Percentiles rank a stretch among this genome's conserved stretches.
Evolutionary conservation across 2,113 vertebrate genomes (phyloP).

Genomic region (Gorsachius goisagi): DNA sequence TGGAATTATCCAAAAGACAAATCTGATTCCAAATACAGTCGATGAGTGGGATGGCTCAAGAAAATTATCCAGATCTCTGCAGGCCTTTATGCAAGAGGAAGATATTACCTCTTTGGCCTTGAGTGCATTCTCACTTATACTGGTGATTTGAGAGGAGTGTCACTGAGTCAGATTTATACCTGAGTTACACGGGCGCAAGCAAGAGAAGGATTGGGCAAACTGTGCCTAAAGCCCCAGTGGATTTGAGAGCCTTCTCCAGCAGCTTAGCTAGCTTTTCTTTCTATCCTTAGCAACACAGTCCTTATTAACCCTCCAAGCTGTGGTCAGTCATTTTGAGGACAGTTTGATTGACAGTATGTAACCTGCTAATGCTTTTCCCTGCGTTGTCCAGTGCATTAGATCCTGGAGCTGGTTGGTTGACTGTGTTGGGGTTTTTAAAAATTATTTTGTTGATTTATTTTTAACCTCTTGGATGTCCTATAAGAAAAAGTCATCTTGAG

Average conservation of each 20-base stretch:
- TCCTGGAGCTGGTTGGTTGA: not conserved
- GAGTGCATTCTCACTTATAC: not conserved
- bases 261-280: constrained; percentile 87
- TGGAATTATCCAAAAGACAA: not conserved
- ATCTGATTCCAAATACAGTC: not conserved
- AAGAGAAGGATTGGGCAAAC: constrained; percentile 20
- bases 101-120: not conserved
- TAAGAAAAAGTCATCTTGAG: not conserved
- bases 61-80: not conserved
- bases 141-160: not conserved
- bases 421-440: not conserved
- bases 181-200: not conserved
- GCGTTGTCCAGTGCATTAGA: not conserved
- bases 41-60: not conserved
- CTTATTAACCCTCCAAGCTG: constrained; percentile 76
- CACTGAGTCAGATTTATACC: not conserved
- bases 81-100: not conserved
- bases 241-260: constrained; percentile 78
- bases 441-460: not conserved
- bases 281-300: constrained; percentile 84
- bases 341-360: constrained; percentile 51
- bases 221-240: constrained; percentile 70
- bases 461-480: not conserved
- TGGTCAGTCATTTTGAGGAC: constrained; percentile 61
- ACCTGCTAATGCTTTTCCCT: not conserved